phyloP scores from a whole-genome alignment of 2,797 vertebrate species.

The Momotus momota region DNA sequence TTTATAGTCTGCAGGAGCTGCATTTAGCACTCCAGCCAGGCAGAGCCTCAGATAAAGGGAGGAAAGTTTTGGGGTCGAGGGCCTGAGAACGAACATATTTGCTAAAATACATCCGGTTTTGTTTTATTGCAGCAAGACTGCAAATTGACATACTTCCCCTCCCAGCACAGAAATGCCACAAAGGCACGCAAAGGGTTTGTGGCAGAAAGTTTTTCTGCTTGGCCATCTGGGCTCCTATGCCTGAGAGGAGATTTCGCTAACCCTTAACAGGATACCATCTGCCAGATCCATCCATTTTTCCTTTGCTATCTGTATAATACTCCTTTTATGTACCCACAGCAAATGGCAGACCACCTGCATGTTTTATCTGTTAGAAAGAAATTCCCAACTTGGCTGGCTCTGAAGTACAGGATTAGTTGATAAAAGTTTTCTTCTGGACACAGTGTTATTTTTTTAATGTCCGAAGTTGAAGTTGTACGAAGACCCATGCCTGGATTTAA shows the following conservation, averaged over 20 bases:
- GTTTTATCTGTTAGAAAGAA: conserved; percentile 3
- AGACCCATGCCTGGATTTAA: not conserved
- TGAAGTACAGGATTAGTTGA: conserved; percentile 5
- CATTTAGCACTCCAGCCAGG: not conserved
- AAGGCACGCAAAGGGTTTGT: conserved; percentile 5
- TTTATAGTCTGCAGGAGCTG: fast-evolving
- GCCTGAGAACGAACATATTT: not conserved
- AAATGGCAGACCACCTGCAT: conserved; percentile 29
- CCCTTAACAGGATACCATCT: conserved; percentile 45
- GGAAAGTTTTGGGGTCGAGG: not conserved
- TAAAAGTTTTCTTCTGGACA: conserved; percentile 3
- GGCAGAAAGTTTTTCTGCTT: conserved; percentile 44
- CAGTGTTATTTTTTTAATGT: not conserved
- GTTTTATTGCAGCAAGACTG: not conserved
- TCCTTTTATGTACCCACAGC: conserved; percentile 46
- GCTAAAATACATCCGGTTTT: not conserved
- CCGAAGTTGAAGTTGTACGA: not conserved
- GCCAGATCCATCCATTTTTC: conserved; percentile 36
- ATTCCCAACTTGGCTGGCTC: not conserved
- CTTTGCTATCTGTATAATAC: conserved; percentile 15
- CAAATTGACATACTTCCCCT: not conserved
- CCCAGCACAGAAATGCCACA: not conserved
- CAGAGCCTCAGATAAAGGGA: not conserved
- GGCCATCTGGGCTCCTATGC: conserved; percentile 40
- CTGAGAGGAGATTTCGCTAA: conserved; percentile 59